Conservation (phyloP, 2,888 invertebrate genomes). For the Sphaeridia pumilis region DNA sequence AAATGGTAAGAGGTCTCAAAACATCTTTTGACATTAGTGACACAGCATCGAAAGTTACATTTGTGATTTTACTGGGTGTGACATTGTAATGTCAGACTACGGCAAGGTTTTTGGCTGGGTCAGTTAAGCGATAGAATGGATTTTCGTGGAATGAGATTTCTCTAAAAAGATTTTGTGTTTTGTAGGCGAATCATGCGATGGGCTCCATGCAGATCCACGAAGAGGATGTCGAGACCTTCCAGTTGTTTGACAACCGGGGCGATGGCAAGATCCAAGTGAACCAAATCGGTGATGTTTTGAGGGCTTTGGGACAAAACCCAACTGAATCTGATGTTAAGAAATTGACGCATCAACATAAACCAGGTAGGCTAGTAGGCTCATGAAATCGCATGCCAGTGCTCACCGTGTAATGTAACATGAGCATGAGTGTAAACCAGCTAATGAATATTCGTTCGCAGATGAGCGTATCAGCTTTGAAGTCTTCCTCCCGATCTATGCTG, state of each 20-base stretch:
- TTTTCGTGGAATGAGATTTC: no score
- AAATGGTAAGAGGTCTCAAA: no score
- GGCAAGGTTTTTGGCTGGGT: no score
- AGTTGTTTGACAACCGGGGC: conserved; percentile 92
- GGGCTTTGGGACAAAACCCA: conserved; percentile 96
- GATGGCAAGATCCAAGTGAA: conserved; percentile 95
- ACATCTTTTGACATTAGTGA: no score
- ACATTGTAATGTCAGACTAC: no score
- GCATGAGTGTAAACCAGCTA: not conserved
- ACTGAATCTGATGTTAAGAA: conserved; percentile 98
- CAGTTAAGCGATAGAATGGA: no score
- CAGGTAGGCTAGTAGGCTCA: conserved; percentile 38
- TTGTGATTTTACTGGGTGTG: no score
- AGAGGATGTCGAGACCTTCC: conserved; percentile 95
- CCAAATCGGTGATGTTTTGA: conserved; percentile 92
- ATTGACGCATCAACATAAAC: conserved; percentile 84
- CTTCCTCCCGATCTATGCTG: conserved; percentile 92
- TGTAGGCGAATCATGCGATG: conserved; percentile 20
- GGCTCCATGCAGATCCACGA: no score
- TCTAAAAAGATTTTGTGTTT: not conserved
- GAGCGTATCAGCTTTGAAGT: conserved; percentile 97
- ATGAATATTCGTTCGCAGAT: conserved; percentile 48
- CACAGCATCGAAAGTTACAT: no score
- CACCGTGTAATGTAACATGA: no score
- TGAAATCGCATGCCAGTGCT: no score